Conservation (phyloP, 1,140 invertebrate species). For the Trigoniulus corallinus region DNA sequence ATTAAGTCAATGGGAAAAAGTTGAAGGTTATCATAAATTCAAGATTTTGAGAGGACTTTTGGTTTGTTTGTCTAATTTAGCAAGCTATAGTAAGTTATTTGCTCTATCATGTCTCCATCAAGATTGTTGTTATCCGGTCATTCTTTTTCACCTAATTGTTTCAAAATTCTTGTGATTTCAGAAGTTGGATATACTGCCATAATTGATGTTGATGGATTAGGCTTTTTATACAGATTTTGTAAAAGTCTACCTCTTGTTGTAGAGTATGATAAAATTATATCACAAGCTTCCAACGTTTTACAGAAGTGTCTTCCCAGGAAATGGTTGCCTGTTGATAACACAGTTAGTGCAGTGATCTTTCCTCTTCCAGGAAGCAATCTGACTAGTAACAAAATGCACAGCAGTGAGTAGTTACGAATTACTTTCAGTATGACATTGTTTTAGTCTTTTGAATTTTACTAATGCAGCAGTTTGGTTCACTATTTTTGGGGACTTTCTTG, state of each 20-base stretch:
- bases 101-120: background rate
- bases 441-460: conserved; percentile 16
- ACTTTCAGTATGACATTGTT: conserved; percentile 20
- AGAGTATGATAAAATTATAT: conserved; percentile 9
- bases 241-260: conserved; percentile 3
- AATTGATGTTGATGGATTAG: conserved; percentile 6
- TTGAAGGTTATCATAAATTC: conserved; percentile 40
- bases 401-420: conserved; percentile 5
- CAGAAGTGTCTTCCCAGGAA: conserved; percentile 13
- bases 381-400: background rate
- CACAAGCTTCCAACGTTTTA: conserved; percentile 9
- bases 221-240: conserved; percentile 8
- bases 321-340: conserved; percentile 9
- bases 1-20: conserved; percentile 45
- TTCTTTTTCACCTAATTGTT: background rate
- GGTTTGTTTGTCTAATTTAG: conserved; percentile 19
- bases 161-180: conserved; percentile 4
- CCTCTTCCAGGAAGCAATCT: conserved; percentile 11
- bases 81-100: background rate
- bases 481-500: conserved; percentile 15
- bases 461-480: conserved; percentile 15
- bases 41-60: conserved; percentile 42
- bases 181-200: conserved; percentile 11
- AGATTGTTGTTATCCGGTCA: background rate
- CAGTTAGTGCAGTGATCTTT: conserved; percentile 11